Conservation (phyloP, 2,797 vertebrate genomes). For the Tachyglossus aculeatus region DNA sequence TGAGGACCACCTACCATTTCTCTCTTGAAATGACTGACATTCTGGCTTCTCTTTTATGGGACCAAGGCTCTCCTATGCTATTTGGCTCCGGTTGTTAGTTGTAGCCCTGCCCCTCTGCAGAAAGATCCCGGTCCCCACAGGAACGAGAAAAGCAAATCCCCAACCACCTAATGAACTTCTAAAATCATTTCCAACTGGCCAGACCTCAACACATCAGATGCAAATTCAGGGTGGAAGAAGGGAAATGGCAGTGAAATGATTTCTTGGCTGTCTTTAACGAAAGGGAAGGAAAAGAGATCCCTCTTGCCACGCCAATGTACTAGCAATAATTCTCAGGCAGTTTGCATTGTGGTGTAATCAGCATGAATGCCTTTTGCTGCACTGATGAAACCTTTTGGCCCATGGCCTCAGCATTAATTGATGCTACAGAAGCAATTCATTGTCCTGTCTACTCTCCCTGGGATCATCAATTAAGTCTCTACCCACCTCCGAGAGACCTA, state of each 20-base stretch:
- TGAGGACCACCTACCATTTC: too few relatives aligned
- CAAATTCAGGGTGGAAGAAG: rapidly evolving
- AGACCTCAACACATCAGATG: conserved; percentile 7
- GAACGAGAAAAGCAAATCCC: conserved; percentile 7
- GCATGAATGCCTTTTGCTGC: conserved; percentile 48
- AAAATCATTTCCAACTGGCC: background rate
- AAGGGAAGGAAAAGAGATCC: background rate
- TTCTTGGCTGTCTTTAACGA: background rate
- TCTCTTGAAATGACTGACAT: too few relatives aligned
- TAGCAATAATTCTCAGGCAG: conserved; percentile 44
- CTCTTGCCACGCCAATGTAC: conserved; percentile 43
- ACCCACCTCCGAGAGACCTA: conserved; percentile 54
- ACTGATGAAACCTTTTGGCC: conserved; percentile 43
- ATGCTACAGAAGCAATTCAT: conserved; percentile 47
- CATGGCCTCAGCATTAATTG: conserved; percentile 51
- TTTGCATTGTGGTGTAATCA: conserved; percentile 27
- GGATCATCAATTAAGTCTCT: conserved; percentile 63
- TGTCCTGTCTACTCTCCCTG: conserved; percentile 50
- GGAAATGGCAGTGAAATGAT: background rate
- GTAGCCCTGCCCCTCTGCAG: too few relatives aligned
- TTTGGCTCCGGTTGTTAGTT: too few relatives aligned
- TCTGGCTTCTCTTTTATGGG: too few relatives aligned
- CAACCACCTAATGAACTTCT: background rate
- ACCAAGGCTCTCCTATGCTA: too few relatives aligned
- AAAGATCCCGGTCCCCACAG: too few relatives aligned